Evolutionary conservation across 92 coral and sea anemone genomes (phyloP), one percentile per base, ranked within the genome.

Genomic region (Paramuricea clavata): DNA sequence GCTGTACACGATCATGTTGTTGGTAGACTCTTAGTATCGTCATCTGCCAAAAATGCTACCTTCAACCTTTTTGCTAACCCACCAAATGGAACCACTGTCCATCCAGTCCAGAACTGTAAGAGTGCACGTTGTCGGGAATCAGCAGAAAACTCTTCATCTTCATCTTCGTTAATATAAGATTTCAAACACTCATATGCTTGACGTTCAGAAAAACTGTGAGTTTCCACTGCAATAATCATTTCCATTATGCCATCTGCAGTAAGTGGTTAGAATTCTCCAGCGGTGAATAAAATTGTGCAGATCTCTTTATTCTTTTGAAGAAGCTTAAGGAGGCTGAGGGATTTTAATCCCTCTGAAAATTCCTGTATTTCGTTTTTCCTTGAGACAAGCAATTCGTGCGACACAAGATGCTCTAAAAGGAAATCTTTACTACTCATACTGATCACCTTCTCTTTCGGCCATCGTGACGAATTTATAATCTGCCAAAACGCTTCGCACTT

Each of bases 351-450:
- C 47, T 49, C 68, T 36, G 57, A 65, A 72, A 89, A 89, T 43
- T 89, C 85, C 35, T 87, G 88, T 17, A 89, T 39, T 42, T 89
- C 92, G 44, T 74, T 78, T 33, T 89, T 83, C 44, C 85, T 49
- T 56, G 85, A 83, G 62, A 83, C 75, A 73, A 89, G 67, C 47
- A 83, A 67, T 49, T 82, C 86, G 68, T 82, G 86, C 2, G 42
- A 32, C 13, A 82, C 60, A 13, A 64, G 42, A 47, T 70, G 77
- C 49, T 70, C 41, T 30, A 70, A 42, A 2, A 70, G 77, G 26
- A 70, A 70, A 12, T 70, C 77, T 22, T 33, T 70, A 9, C 23
- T 31, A 4, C 10, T 31, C 25, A 70, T 70, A 33, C 5, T 21
- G 12, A 70, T 23, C 2, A 16, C 31, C 16, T 67, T 78, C 64